Evolutionary conservation across 2,888 invertebrate genomes (phyloP), one percentile per base, ranked within the genome.

Genomic region (Drosophila testacea): DNA sequence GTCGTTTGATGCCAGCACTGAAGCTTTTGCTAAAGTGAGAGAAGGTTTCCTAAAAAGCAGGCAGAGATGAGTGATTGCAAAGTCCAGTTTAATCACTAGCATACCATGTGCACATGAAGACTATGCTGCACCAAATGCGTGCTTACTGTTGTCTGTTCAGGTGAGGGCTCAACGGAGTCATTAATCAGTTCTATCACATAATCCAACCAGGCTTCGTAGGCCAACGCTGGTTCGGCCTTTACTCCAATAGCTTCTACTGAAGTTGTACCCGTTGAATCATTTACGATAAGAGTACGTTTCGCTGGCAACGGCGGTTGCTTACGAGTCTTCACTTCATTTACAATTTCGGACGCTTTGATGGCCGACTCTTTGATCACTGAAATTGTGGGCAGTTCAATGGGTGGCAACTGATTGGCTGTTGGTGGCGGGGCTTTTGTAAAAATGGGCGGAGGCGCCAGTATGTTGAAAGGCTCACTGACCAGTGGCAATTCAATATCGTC

Each of bases 151-250:
- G 41, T 3, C 44, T 47, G 51, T 1, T 28, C 50, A 1, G 39
- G 9, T 4, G 13, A n/a, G 0, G 85, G 88, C 10, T 71, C 95
- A 94, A 96, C 95, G 11, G 95, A 94, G 76, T 95, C 95, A 92
- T 96, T 96, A 57, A 97, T 95, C 28, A 95, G 93, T 90, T 97
- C 96, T 9, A 96, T 96, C 11, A 96, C 95, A 83, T 95, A 95
- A 2, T 95, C 94, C 47, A 96, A 92, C 96, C 97, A 97, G 52
- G 95, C 94, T 9, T 94, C 92, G 91, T 96, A 96, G 16, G 89
- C 84, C 41, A 93, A 69, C 0, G 89, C 88, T 10, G 91, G 92
- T 6, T 81, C 73, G 6, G 72, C 47, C 4, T 61, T 34, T 4
- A 67, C 55, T 39, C 64, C 52, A 4, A 81, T 51, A 16, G 64